Evolutionary conservation across 2,797 vertebrate genomes (phyloP), one percentile per base, ranked within the genome.

Genomic region (Halcyon chelicuti): DNA sequence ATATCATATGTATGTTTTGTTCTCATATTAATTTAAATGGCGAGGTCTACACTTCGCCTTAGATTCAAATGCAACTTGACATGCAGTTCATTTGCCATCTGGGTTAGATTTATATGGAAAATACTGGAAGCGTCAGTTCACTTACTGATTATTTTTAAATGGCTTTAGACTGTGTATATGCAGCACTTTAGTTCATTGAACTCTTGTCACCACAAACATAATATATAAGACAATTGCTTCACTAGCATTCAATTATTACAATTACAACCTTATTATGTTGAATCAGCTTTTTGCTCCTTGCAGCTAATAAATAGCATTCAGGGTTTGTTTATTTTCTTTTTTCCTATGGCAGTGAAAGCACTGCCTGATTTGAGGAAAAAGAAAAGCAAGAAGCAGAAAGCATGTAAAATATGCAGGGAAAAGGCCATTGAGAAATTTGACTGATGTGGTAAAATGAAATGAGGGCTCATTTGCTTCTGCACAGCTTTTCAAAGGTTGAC

Each of bases 381-480:
- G 23, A 93, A 73, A 75, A 88, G 67, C n/a, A 80, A 82, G 74
- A 67, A 63, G 57, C 44, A 61, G 42, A 57, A 47, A 90, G 47
- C 68, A 16, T 37, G 85, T 93, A 74, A 94, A 87, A 79, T 79
- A 83, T n/a, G 72, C 75, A 80, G 78, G 55, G 72, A 67, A 95
- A 90, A 88, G 73, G 68, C 72, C 85, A 93, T 80, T 90, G 91
- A 90, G 82, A 83, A 88, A 54, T 93, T 93, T 94, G 90, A 96
- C 85, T 77, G 87, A 77, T 70, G 83, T 94, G 90, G 86, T 94
- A 89, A 94, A 96, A 85, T 70, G 77, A 96, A 94, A 97, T 79
- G 86, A 93, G 67, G 88, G 63, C 55, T 96, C 92, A 82, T 94
- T 94, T 96, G 73, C 60, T 96, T 82, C 93, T 92, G 86, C 80